These are phyloP conservation scores for Leuctra nigra DNA, from an alignment of 2,888 invertebrate genomes.

Conservation along the genomic window DNA sequence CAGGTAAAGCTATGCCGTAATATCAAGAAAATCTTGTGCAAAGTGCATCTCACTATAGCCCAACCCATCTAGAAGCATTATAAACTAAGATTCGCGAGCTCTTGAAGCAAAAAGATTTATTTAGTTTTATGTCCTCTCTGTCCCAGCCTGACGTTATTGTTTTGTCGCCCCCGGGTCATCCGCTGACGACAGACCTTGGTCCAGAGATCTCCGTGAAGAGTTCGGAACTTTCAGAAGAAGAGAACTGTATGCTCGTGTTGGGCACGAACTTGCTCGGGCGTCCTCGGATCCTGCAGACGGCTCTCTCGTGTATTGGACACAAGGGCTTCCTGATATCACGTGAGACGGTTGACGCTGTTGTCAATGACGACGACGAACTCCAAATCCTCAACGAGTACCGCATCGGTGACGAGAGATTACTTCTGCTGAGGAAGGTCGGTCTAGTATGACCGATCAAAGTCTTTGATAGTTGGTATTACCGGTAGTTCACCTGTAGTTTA, in stretches of 20 bases:
- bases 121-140: too few species aligned
- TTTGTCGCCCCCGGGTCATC: constrained; percentile 35
- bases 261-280: constrained; percentile 48
- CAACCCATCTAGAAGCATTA: too few species aligned
- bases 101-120: too few species aligned
- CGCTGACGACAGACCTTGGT: constrained; percentile 44
- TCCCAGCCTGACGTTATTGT: constrained; percentile 56
- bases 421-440: constrained; percentile 48
- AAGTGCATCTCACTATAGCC: too few species aligned
- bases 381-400: constrained; percentile 37
- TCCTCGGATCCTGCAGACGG: constrained; percentile 45
- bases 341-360: constrained; percentile 39
- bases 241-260: constrained; percentile 45
- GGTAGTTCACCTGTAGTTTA: too few species aligned
- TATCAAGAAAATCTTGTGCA: too few species aligned
- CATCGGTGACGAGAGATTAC: constrained; percentile 46
- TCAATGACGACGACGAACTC: neutral
- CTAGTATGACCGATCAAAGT: too few species aligned
- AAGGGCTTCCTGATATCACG: constrained; percentile 56
- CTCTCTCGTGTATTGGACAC: constrained; percentile 46
- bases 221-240: constrained; percentile 49
- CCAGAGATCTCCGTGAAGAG: constrained; percentile 50
- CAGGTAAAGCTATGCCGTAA: too few species aligned
- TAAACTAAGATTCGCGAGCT: too few species aligned
- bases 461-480: too few species aligned